Conservation (phyloP, 2,797 vertebrate species). For the Dicrostonyx torquatus region DNA sequence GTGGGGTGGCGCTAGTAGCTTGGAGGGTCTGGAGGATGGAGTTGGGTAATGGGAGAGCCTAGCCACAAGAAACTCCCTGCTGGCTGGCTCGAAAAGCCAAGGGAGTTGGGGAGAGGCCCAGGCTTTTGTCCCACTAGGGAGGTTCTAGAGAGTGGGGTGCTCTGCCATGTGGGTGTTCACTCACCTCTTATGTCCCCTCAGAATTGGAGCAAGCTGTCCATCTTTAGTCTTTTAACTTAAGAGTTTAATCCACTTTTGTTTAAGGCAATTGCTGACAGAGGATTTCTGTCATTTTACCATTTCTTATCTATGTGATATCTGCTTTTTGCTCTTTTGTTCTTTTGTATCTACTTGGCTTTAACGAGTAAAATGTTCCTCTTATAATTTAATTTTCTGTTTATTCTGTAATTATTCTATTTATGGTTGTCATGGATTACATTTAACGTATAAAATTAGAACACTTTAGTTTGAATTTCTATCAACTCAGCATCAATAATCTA, state of each 20-base stretch:
- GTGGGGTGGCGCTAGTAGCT: no score
- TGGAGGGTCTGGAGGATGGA: no score
- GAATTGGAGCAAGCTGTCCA: no score
- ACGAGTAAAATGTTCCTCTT: not conserved
- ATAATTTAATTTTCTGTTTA: not conserved
- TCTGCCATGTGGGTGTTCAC: no score
- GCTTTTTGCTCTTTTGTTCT: not conserved
- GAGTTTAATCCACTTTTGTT: not conserved
- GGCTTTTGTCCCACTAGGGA: no score
- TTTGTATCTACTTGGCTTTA: not conserved
- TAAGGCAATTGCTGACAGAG: not conserved
- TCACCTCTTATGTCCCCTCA: no score
- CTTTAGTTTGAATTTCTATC: not conserved
- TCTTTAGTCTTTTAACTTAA: not conserved
- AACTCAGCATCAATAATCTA: not conserved
- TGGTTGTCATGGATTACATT: not conserved
- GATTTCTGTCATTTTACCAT: not conserved
- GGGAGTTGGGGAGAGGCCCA: no score
- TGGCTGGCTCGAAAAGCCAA: no score
- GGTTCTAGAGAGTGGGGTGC: no score
- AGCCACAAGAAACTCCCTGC: no score
- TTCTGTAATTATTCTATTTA: not conserved
- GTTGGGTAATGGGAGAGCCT: no score
- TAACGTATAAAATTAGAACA: not conserved
- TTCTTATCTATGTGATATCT: not conserved